These are phyloP conservation scores for Cremastinae sp. DNA, from an alignment of 2,888 invertebrate genomes.

Conservation along the genomic window DNA sequence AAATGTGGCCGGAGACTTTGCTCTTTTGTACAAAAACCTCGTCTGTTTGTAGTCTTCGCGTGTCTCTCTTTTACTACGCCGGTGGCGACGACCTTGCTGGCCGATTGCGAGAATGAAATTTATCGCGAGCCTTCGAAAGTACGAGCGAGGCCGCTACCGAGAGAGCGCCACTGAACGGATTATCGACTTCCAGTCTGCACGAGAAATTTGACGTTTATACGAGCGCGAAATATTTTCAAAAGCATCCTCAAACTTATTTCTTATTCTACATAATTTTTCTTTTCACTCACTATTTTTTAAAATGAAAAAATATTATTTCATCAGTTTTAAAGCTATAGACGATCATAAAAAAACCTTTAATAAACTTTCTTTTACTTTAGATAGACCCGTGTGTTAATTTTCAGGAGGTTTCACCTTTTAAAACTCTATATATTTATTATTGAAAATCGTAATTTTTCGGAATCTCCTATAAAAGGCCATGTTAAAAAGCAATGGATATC, in stretches of 20 bases:
- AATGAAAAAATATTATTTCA: too few species aligned
- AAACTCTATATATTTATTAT: too few species aligned
- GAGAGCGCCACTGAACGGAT: constrained; percentile 59
- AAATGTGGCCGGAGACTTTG: constrained; percentile 1
- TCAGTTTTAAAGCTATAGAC: too few species aligned
- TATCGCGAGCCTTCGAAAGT: constrained; percentile 32
- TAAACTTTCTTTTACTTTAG: too few species aligned
- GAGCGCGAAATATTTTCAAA: constrained; percentile 6
- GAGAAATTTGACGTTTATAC: constrained; percentile 33
- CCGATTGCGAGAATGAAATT: constrained; percentile 55
- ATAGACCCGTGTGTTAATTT: too few species aligned
- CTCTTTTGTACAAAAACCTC: constrained; percentile 6
- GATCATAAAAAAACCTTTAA: too few species aligned
- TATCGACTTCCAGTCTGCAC: constrained; percentile 41
- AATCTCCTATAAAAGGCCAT: too few species aligned
- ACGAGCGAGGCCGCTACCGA: constrained; percentile 32
- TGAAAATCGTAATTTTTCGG: too few species aligned
- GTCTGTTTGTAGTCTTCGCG: too few species aligned
- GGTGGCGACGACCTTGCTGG: constrained; percentile 50
- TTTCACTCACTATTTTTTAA: too few species aligned
- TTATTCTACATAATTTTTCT: not conserved
- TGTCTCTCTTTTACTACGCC: not conserved
- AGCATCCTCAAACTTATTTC: not conserved
- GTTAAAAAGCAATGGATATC: too few species aligned
- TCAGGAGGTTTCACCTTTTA: too few species aligned